A percentile compares a stretch with the other conserved stretches of the same genome.
phyloP scores from a whole-genome alignment of 1,140 invertebrate genomes.

The Brachionus calyciflorus region DNA sequence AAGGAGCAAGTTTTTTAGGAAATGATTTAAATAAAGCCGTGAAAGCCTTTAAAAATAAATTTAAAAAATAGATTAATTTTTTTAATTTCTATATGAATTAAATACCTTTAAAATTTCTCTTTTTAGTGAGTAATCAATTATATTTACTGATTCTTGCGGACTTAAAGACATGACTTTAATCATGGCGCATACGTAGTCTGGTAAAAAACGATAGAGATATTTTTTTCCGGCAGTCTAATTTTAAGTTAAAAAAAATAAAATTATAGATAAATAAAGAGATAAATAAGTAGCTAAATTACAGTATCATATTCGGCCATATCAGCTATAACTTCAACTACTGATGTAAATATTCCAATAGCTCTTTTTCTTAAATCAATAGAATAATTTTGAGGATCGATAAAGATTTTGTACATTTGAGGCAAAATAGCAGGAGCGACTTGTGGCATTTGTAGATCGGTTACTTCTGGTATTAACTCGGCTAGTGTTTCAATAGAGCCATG shows the following conservation, averaged over 20 bases:
- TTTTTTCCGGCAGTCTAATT: conserved; percentile 62
- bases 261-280: not conserved
- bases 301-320: conserved; percentile 66
- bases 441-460: conserved; percentile 70
- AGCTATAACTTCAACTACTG: conserved; percentile 65
- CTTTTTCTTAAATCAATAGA: conserved; percentile 66
- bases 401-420: conserved; percentile 74
- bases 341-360: conserved; percentile 70
- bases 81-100: not conserved
- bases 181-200: conserved; percentile 71
- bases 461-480: conserved; percentile 69
- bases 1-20: conserved; percentile 67
- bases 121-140: conserved; percentile 69
- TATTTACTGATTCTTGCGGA: conserved; percentile 63
- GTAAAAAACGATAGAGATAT: conserved; percentile 68
- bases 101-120: conserved; percentile 72
- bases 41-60: not conserved
- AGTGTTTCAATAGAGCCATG: conserved; percentile 76
- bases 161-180: conserved; percentile 65
- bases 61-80: not conserved
- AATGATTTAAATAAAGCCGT: conserved; percentile 61
- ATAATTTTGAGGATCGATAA: conserved; percentile 66
- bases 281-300: conserved; percentile 49
- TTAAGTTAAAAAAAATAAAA: not conserved
- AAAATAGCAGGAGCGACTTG: conserved; percentile 72